These are phyloP conservation scores for Axis porcinus DNA, from an alignment of 2,113 vertebrate species.

Conservation along the genomic window DNA sequence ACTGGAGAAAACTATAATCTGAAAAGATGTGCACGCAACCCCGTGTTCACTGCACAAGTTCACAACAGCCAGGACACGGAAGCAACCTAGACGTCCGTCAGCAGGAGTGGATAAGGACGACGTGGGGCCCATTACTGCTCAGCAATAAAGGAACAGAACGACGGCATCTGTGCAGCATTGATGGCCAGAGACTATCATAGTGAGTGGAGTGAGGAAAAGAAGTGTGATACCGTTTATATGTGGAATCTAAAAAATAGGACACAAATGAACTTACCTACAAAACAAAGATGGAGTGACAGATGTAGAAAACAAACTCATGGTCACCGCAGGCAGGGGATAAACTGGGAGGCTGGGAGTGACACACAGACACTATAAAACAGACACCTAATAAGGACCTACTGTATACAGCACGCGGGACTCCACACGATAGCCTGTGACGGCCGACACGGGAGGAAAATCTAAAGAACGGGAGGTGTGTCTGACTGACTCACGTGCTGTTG, in stretches of 20 bases:
- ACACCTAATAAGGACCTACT: background rate
- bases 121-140: background rate
- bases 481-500: background rate
- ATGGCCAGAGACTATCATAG: background rate
- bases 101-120: background rate
- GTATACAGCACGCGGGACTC: background rate
- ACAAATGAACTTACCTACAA: background rate
- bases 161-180: background rate
- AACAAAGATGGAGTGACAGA: background rate
- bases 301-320: background rate
- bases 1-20: background rate
- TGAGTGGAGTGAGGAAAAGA: background rate
- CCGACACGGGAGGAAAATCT: background rate
- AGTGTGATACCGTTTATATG: background rate
- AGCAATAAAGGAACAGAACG: background rate
- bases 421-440: background rate
- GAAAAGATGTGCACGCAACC: background rate
- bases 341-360: background rate
- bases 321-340: background rate
- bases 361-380: background rate
- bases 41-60: background rate
- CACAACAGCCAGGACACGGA: background rate
- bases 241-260: background rate
- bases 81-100: background rate
- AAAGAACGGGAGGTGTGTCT: fast-evolving